Base-by-base conservation (phyloP, 1,140 invertebrate species). In the Lucilia cuprina region DNA sequence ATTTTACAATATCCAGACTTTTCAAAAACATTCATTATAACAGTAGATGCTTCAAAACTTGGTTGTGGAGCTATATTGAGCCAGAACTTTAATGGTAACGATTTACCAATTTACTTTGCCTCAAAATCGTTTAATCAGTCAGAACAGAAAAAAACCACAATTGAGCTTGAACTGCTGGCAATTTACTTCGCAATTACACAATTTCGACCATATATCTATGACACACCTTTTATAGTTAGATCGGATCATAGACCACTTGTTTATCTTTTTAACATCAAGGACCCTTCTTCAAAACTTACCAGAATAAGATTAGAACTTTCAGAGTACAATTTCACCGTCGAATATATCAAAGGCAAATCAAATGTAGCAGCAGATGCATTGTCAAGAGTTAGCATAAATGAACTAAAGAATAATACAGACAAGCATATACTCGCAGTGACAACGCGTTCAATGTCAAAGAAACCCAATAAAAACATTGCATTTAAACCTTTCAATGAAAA, bases 1-100 rank as follows among this genome's bases (percentile, higher is more conserved):
- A 49, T 80, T 8, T 30, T 35, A 30, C 77, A 80, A 41, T 80
- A 80, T 30, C 4, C 77, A 19, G 77, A 80, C 25, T 80, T 80
- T 41, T 17, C 30, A 14, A 80, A 80, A 30, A 12, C 12, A 78
- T 80, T 80, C 14, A 10, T 80, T 17, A 13, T 80, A 41, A 80
- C 77, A 0, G 14, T 41, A 7, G 77, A 80, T 47, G 70, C 70
- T 12, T 74, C 70, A 30, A 74, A 74, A 25, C 25, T 25, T 1
- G 5, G 25, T 21, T 30, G 5, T 30, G 25, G 70, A 10, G 70
- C 19, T 2, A 74, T 74, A 74, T 74, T 74, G n/a, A 60, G 55
- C 17, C 50, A 60, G 14, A 13, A 12, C n/a, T 60, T 60, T 60
- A 60, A 60, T 60, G 70, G 70, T 74, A 74, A 74, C 21, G 70